Evolutionary conservation across 2,888 invertebrate genomes (phyloP), one percentile per base, ranked within the genome.

Genomic region (Oscheius sp.): DNA sequence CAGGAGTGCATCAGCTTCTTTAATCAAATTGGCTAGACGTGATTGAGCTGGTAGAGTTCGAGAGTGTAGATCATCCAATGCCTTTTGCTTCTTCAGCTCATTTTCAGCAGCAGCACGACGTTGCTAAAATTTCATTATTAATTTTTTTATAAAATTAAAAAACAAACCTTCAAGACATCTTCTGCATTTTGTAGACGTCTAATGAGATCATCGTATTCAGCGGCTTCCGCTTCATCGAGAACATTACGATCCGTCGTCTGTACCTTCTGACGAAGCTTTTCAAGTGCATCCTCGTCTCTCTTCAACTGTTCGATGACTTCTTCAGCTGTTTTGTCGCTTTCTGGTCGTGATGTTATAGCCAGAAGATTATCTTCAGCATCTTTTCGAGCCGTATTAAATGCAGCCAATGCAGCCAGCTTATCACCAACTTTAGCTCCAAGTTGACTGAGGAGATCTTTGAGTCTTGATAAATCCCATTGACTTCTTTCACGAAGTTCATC

Each of bases 361-460:
- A 74, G 65, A 24, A 74, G 72, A 44, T 72, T 51, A 24, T 72
- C 72, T 67, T 76, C 77, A 44, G 73, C 72, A 22, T 74, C 72
- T 62, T 74, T 75, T 50, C 76, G 72, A 59, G 73, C 70, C 6
- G 75, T 72, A 28, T 71, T 74, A 72, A 75, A 75, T 17, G 75
- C 70, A 36, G 75, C 78, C 57, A 75, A 73, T 57, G 78, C 75
- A 41, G 75, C 75, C 28, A 75, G 56, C 47, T 75, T 75, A 67
- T 78, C 75, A 28, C 75, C 78, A 62, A 78, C 71, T 26, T 71
- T 73, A 47, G 67, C 68, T 47, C 71, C 72, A 26, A 78, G 69
- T 45, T 70, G 61, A 62, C 68, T 71, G 57, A 76, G 64, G 28
- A 73, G 66, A 51, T 75, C 74, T 61, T 78, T 73, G 54, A 78